Base-by-base conservation (phyloP, 2,888 invertebrate genomes). In the Ectropis crepuscularia region DNA sequence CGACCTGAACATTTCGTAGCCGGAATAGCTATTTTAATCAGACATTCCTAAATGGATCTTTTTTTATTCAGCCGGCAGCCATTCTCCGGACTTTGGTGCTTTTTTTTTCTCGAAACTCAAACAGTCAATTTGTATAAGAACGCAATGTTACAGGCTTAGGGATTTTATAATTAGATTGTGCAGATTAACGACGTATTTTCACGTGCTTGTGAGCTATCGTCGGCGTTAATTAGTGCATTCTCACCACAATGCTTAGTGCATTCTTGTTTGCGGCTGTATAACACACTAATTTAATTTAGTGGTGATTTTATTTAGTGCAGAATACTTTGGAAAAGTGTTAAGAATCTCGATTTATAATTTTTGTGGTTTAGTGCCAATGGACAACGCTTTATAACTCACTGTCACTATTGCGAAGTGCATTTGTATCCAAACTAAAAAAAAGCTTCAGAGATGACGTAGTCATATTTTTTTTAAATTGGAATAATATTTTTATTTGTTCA, bases 21-120 rank as follows among this genome's bases (percentile, higher is more conserved):
- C 65, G 72, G 75, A 75, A 77, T 79, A 73, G 79, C 81, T 83
- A 84, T 87, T 88, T 88, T 88, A 89, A 90, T 89, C 89, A 87
- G 87, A 85, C 84, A 90, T 90, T 90, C 88, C 87, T 80, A 76
- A 82, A 81, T 78, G 76, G 79, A 78, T 83, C 16, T 28, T 88
- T 89, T 87, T 86, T 82, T 80, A 78, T 75, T 73, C 54, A 46
- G 55, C 36, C 48, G 47, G 64, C 59, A 53, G 64, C 73, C 71
- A 66, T 69, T 72, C 72, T 71, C 68, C 71, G 73, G 74, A 77
- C 77, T 76, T 2, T 73, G 73, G 76, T 75, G 66, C 69, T 78
- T 83, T 87, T 86, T 84, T 51, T 74, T 75, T 70, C 73, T 73
- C 67, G 70, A 63, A 76, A 73, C 74, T 51, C 28, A 51, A 16